Evolutionary conservation across 2,797 vertebrate genomes (phyloP).

Genomic region (Pipistrellus pygmaeus): DNA sequence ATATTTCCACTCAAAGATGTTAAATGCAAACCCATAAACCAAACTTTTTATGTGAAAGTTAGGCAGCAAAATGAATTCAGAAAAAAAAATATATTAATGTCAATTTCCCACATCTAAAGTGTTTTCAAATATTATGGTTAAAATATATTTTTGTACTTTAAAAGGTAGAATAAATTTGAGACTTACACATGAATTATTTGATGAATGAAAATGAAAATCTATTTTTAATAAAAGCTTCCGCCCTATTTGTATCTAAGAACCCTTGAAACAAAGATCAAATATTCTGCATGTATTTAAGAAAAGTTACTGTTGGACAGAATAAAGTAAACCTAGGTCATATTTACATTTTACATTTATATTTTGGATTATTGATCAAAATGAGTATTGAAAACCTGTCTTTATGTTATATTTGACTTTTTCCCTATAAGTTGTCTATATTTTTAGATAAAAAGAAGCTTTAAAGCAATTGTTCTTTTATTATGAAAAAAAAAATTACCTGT

Average conservation of each 20-base stretch:
- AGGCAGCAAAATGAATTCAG: background rate
- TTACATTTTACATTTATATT: background rate
- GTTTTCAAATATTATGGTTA: background rate
- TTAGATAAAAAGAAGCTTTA: background rate
- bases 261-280: background rate
- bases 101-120: background rate
- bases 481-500: background rate
- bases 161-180: background rate
- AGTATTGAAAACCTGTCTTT: background rate
- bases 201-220: constrained; percentile 3
- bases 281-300: background rate
- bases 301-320: background rate
- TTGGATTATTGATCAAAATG: background rate
- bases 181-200: background rate
- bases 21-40: background rate
- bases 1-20: background rate
- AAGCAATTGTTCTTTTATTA: background rate
- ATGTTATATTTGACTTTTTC: background rate
- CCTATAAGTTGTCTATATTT: background rate
- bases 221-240: background rate
- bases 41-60: background rate
- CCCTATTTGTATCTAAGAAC: background rate
- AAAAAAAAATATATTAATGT: background rate
- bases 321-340: background rate
- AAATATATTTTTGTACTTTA: background rate